Percentiles rank a stretch among this genome's conserved stretches.
These are phyloP conservation scores for Artemia sinica DNA, from an alignment of 2,888 invertebrate genomes.

Conservation along the genomic window DNA sequence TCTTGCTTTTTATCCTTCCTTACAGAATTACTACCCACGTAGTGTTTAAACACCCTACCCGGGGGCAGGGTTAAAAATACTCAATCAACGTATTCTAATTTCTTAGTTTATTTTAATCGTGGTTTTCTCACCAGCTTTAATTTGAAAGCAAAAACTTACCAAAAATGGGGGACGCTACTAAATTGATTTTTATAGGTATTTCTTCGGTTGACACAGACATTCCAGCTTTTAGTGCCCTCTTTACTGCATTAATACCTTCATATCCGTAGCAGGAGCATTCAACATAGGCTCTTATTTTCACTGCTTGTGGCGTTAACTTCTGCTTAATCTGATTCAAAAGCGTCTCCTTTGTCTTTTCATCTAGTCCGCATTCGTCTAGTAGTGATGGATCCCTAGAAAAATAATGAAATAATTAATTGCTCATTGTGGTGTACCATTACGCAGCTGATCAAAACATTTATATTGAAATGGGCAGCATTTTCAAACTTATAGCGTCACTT, in stretches of 20 bases:
- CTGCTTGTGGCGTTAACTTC: slow-evolving; percentile 90
- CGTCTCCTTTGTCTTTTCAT: slow-evolving; percentile 76
- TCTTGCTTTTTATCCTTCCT: too few species aligned
- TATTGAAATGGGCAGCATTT: too few species aligned
- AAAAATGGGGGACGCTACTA: slow-evolving; percentile 94
- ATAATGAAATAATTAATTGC: slow-evolving; percentile 14
- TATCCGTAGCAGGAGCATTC: slow-evolving; percentile 90
- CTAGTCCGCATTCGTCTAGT: slow-evolving; percentile 84
- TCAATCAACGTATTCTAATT: background rate
- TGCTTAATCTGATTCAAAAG: slow-evolving; percentile 83
- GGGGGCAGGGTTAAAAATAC: too few species aligned
- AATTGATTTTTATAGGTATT: slow-evolving; percentile 91
- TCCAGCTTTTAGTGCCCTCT: slow-evolving; percentile 73
- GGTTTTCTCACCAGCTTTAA: background rate
- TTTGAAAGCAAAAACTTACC: slow-evolving; percentile 36
- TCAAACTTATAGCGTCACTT: too few species aligned
- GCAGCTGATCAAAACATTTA: too few species aligned
- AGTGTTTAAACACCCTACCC: too few species aligned
- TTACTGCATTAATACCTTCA: slow-evolving; percentile 97
- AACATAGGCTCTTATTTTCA: slow-evolving; percentile 80
- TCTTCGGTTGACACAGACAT: slow-evolving; percentile 76
- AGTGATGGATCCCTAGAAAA: slow-evolving; percentile 70
- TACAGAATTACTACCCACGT: too few species aligned
- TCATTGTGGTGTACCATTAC: too few species aligned
- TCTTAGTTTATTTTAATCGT: background rate